Conservation (phyloP, 2,113 vertebrate genomes). For the Neodon shergylaensis region DNA sequence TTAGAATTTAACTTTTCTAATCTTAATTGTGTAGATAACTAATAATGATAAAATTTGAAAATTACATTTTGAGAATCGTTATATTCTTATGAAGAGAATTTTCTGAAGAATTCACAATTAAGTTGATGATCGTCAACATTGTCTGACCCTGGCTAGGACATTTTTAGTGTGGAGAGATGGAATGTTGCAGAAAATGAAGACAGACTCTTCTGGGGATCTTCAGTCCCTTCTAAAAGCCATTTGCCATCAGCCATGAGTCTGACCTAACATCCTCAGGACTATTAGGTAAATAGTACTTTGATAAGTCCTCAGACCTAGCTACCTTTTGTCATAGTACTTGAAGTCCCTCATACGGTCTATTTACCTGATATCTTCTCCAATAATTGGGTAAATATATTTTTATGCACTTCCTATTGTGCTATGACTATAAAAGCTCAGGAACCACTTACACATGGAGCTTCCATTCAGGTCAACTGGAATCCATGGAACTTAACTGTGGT, state of each 20-base stretch:
- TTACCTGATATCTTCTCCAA: background rate
- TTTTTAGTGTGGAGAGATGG: background rate
- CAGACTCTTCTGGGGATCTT: background rate
- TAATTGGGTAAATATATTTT: background rate
- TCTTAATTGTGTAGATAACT: background rate
- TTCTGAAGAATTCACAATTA: background rate
- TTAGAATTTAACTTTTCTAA: constrained; percentile 6
- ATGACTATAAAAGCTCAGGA: background rate
- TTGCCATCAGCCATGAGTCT: background rate
- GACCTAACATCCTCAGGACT: background rate
- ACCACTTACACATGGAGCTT: background rate
- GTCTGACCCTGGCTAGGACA: background rate
- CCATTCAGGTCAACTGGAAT: background rate
- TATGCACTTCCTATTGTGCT: background rate
- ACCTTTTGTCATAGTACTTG: background rate
- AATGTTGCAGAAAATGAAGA: no score
- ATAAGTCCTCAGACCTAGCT: background rate
- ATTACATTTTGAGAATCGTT: background rate
- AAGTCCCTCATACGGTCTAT: background rate
- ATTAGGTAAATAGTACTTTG: background rate
- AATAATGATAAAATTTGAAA: constrained; percentile 1
- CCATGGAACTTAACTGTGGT: background rate
- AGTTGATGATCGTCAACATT: background rate
- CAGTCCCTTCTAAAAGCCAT: background rate
- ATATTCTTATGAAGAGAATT: background rate